Base-by-base conservation (phyloP, 2,888 invertebrate species). In the Drosophila prolongata region DNA sequence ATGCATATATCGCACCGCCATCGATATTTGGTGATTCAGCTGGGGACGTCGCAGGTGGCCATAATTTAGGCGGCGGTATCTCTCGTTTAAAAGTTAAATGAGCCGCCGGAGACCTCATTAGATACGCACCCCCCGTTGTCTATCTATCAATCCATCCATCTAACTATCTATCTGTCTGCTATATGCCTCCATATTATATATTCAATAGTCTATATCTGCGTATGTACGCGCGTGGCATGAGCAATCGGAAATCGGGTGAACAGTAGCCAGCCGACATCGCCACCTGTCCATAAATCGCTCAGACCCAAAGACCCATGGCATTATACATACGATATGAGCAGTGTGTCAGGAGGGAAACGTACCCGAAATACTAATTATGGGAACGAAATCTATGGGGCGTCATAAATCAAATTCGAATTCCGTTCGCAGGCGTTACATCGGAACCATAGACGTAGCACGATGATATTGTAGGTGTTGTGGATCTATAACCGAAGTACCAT, bases 211-310 rank as follows among this genome's bases (percentile, higher is more conserved):
- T 35, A 60, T 37, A 40, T 55, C 53, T n/a, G 35, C 37, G 44
- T 30, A 13, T 38, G 57, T 46, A 74, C 65, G 69, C 69, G 52
- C 24, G 34, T 38, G 55, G 73, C 66, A 73, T 73, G 34, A 56
- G 27, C 50, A 73, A 68, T 59, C 40, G 27, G 13, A 35, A 38
- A 55, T 64, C 52, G 43, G 58, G 47, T 49, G 65, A 37, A 67
- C 66, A 71, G 70, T 71, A 69, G 71, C 71, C 68, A 50, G 72
- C 61, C 79, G 68, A 56, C 81, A 52, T 71, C 67, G 69, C 59
- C 64, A 73, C 72, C 71, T 78, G 78, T 80, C 82, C 82, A 84
- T 83, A 83, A 83, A 83, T 83, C 82, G 82, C 37, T 78, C 81
- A 66, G 37, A 58, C 30, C 38, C 38, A 13, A 4, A 19, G 38